These are phyloP conservation scores for Nipponia nippon DNA, from an alignment of 2,113 vertebrate species.

Conservation along the genomic window DNA sequence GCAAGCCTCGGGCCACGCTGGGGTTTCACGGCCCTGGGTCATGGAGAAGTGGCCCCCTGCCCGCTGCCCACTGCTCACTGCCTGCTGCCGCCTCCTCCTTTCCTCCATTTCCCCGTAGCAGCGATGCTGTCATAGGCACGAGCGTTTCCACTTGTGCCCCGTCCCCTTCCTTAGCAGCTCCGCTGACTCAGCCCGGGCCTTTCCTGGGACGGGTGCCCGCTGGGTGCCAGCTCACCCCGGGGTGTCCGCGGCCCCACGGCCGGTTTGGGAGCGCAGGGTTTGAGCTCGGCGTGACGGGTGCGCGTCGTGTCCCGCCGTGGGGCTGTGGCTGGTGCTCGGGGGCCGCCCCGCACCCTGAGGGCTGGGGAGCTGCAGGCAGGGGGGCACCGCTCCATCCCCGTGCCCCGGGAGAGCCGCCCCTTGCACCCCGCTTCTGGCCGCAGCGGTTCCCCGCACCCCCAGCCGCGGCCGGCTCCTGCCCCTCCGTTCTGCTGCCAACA, in stretches of 20 bases:
- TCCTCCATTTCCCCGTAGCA: rapidly evolving
- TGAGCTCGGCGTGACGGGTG: rapidly evolving
- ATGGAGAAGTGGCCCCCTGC: background rate
- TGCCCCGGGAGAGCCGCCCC: background rate
- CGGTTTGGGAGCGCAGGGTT: background rate
- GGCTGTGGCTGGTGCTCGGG: background rate
- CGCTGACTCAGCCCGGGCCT: background rate
- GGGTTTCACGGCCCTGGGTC: background rate
- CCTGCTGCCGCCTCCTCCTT: background rate
- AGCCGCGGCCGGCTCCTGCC: background rate
- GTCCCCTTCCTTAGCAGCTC: background rate
- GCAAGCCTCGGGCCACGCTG: background rate
- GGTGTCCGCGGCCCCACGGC: background rate
- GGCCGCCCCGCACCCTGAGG: rapidly evolving
- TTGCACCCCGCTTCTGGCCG: background rate
- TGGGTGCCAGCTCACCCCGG: background rate
- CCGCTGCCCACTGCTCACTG: background rate
- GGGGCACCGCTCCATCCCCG: background rate
- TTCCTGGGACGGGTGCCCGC: rapidly evolving
- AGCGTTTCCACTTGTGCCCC: background rate
- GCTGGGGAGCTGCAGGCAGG: background rate
- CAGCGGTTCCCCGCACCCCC: background rate
- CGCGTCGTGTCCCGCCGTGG: rapidly evolving
- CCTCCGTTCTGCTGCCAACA: background rate
- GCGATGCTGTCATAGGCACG: background rate